Evolutionary conservation across 2,797 vertebrate genomes (phyloP), one percentile per base, ranked within the genome.

Genomic region (Geotrypetes seraphini): DNA sequence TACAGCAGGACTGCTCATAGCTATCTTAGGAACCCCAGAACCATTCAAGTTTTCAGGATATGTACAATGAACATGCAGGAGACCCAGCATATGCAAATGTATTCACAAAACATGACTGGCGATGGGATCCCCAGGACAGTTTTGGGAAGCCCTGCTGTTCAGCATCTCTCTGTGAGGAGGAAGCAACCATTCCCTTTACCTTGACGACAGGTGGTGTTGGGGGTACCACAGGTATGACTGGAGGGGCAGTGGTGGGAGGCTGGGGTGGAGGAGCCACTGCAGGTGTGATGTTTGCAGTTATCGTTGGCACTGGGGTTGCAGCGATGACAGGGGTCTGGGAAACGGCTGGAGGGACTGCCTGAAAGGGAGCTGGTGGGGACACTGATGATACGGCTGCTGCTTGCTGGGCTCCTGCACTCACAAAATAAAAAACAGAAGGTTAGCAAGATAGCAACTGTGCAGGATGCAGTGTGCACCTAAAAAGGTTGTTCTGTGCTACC

Each of bases 251-350:
- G n/a, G 69, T 7, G 31, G 81, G 75, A 3, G 74, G 66, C 44
- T 80, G 87, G 6, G 44, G 89, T 19, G 29, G 87, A 0, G 83
- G 82, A 16, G 83, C 53, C 7, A 85, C 68, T 2, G 85, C 81
- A 1, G 88, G 72, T 0, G 83, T 70, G 60, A 83, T 69, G 3
- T 57, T 85, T 8, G 83, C 63, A 0, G 79, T 73, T 54, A 86
- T 75, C 40, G 83, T 84, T 67, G 88, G 89, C 62, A 95, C 86
- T 0, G 90, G 77, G 16, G 90, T 91, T 56, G 88, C 82, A 1
- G 92, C 90, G 40, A 96, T 93, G 58, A 96, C 90, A 0, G 92
- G 90, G 5, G 91, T 92, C 74, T 91, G 91, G 19, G 91, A 87
- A 18, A 76, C 67, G 0, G 81, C 71, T 16, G 70, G 85, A 15